phyloP scores from a whole-genome alignment of 2,888 invertebrate genomes.

The Stegophylla sp. region DNA sequence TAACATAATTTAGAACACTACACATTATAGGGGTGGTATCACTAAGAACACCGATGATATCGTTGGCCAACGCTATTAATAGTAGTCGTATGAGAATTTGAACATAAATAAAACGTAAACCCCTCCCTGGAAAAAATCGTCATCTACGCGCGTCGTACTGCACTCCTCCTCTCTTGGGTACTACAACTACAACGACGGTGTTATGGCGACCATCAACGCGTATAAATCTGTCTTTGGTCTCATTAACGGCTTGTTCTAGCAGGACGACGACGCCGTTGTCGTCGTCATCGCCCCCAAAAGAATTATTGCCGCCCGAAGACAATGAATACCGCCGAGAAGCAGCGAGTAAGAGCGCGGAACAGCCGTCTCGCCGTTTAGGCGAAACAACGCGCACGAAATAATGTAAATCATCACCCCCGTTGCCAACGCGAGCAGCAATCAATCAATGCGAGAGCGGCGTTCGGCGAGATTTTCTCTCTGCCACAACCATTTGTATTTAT shows the following conservation, averaged over 20 bases:
- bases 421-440: conserved; percentile 5
- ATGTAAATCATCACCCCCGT: conserved; percentile 36
- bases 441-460: conserved; percentile 5
- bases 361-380: conserved; percentile 9
- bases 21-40: too few relatives aligned
- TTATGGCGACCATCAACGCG: neutral
- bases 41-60: too few relatives aligned
- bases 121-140: too few relatives aligned
- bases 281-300: conserved; percentile 6
- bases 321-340: neutral
- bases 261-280: conserved; percentile 6
- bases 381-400: conserved; percentile 33
- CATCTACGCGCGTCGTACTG: too few relatives aligned
- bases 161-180: too few relatives aligned
- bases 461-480: conserved; percentile 5
- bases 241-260: conserved; percentile 33
- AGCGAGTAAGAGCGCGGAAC: neutral
- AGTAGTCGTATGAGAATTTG: too few relatives aligned
- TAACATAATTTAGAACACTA: too few relatives aligned
- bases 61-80: too few relatives aligned
- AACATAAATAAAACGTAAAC: too few relatives aligned
- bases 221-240: conserved; percentile 54
- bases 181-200: neutral
- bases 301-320: conserved; percentile 42
- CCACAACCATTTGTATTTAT: neutral